Conservation (phyloP, 92 coral and sea anemone genomes). For the Blastomussa wellsi region DNA sequence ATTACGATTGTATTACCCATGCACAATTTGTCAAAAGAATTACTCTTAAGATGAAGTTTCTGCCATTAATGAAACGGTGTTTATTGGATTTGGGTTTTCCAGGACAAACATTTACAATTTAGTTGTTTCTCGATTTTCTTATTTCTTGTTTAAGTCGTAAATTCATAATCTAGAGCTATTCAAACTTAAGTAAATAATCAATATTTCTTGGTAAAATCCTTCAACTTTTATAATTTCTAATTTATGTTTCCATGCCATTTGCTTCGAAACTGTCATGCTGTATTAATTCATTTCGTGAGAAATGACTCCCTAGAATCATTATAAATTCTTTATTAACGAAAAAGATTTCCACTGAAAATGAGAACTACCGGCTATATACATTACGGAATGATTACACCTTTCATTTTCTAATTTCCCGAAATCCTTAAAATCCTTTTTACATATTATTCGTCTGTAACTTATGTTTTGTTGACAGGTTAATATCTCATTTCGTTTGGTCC, state of each 20-base stretch:
- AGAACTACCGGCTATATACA: not conserved
- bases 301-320: not conserved
- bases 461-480: not conserved
- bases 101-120: not conserved
- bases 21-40: not conserved
- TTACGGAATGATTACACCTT: not conserved
- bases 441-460: not conserved
- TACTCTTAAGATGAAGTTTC: not conserved
- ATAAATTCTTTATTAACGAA: not conserved
- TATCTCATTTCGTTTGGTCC: not conserved
- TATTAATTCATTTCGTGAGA: not conserved
- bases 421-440: not conserved
- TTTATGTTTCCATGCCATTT: not conserved
- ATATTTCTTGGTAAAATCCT: not conserved
- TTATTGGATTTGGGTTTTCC: constrained; percentile 1
- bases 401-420: not conserved
- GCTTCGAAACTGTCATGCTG: constrained; percentile 7
- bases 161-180: not conserved
- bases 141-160: not conserved
- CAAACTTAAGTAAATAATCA: not conserved
- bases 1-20: too few species aligned
- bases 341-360: not conserved
- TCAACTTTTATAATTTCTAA: not conserved
- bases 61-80: not conserved
- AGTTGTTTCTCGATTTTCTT: not conserved